Evolutionary conservation across 1,140 invertebrate species (phyloP).

Genomic region (Aporrectodea caliginosa): DNA sequence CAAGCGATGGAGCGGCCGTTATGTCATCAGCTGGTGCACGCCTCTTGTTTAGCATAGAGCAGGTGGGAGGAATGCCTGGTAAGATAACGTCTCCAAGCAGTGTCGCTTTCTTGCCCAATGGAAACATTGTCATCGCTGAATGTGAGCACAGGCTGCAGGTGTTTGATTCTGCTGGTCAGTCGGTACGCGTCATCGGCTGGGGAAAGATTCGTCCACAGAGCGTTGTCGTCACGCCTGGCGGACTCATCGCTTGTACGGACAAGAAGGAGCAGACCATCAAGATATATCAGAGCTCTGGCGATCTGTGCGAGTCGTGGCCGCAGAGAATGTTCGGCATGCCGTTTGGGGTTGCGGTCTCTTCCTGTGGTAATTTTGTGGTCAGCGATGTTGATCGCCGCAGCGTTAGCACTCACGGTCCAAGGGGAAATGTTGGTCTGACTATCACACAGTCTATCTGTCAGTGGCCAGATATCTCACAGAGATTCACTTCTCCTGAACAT

Average conservation of each 20-base stretch:
- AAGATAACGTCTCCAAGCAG: conserved; percentile 23
- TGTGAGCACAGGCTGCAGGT: conserved; percentile 29
- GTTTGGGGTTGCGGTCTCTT: conserved; percentile 11
- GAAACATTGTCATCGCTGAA: conserved; percentile 27
- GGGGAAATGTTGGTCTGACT: neutral
- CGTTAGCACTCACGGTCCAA: neutral
- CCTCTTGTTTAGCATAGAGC: conserved; percentile 27
- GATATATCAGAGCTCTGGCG: neutral
- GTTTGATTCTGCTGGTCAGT: conserved; percentile 25
- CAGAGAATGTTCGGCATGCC: neutral
- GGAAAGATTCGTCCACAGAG: conserved; percentile 25
- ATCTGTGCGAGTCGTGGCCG: neutral
- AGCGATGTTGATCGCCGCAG: neutral
- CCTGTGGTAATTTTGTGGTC: conserved; percentile 2
- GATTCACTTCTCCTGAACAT: neutral
- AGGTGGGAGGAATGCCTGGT: conserved; percentile 30
- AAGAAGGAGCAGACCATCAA: conserved; percentile 21
- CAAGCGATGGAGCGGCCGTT: neutral
- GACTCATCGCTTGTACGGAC: conserved; percentile 23
- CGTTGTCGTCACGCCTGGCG: conserved; percentile 11
- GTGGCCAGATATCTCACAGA: neutral
- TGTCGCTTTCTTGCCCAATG: conserved; percentile 22
- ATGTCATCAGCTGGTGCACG: neutral
- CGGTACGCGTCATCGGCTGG: conserved; percentile 30
- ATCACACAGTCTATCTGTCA: neutral